Conservation (phyloP, 2,113 vertebrate genomes). For the Tamias sibiricus region DNA sequence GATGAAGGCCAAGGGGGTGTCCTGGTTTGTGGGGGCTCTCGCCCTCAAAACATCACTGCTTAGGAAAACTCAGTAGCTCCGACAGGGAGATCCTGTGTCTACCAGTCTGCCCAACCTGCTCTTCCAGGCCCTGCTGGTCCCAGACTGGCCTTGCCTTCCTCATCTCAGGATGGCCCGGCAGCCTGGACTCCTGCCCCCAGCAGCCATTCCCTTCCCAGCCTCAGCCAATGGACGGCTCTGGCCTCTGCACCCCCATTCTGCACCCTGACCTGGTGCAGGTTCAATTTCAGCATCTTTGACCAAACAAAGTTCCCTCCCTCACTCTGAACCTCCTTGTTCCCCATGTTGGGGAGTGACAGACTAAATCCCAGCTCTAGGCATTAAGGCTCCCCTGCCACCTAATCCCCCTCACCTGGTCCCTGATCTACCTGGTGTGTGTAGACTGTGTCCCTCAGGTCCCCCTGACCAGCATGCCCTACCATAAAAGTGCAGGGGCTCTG, state of each 20-base stretch:
- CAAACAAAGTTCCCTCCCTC: fast-evolving
- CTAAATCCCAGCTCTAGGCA: not conserved
- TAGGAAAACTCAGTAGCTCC: not conserved
- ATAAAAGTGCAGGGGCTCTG: fast-evolving
- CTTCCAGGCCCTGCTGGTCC: too few relatives aligned
- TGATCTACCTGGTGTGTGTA: not conserved
- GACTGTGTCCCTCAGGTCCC: not conserved
- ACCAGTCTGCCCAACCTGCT: not conserved
- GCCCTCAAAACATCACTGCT: not conserved
- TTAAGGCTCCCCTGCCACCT: too few relatives aligned
- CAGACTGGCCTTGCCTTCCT: not conserved
- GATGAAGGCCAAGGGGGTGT: not conserved
- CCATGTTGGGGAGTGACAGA: not conserved
- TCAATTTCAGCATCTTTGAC: not conserved
- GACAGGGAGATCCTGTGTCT: not conserved
- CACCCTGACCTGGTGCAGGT: not conserved
- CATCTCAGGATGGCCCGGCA: not conserved
- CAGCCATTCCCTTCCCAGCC: too few relatives aligned
- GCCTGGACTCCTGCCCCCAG: fast-evolving
- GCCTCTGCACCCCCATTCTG: too few relatives aligned
- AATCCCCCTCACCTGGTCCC: not conserved
- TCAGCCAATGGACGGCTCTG: not conserved
- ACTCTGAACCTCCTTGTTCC: not conserved
- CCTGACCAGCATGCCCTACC: too few relatives aligned
- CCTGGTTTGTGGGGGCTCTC: not conserved